A percentile compares a stretch with the other conserved stretches of the same genome.
Conservation (phyloP, 2,113 vertebrate genomes). For the Naja naja region DNA sequence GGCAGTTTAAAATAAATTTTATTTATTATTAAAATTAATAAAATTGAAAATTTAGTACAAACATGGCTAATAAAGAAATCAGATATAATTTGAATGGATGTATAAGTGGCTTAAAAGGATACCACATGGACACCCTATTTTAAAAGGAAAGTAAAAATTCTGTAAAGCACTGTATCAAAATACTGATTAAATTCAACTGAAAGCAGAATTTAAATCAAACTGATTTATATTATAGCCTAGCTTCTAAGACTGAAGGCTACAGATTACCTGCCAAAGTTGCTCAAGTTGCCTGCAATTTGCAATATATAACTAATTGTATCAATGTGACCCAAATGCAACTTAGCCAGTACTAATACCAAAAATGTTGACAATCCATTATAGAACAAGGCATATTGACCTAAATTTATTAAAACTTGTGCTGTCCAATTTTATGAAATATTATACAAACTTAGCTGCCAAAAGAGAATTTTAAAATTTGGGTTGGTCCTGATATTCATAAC, state of each 20-base stretch:
- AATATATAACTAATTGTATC: background rate
- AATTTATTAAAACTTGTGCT: background rate
- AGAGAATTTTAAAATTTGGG: background rate
- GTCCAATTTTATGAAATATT: background rate
- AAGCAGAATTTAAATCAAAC: constrained; percentile 5
- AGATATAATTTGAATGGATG: background rate
- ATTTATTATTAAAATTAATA: background rate
- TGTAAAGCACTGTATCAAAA: background rate
- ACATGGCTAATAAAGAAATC: background rate
- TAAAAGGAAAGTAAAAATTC: background rate
- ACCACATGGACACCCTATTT: background rate
- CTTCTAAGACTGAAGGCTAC: background rate
- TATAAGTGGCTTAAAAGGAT: background rate
- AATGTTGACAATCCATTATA: background rate
- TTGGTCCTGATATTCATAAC: background rate
- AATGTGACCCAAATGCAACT: background rate
- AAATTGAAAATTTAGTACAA: background rate
- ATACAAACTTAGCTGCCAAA: background rate
- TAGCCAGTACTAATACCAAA: background rate
- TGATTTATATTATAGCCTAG: background rate
- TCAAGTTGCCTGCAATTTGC: background rate
- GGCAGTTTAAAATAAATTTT: background rate
- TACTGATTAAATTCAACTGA: background rate
- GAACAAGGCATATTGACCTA: background rate
- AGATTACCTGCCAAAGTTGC: background rate